Base-by-base conservation (phyloP, 2,113 vertebrate species). In the Vidua macroura region DNA sequence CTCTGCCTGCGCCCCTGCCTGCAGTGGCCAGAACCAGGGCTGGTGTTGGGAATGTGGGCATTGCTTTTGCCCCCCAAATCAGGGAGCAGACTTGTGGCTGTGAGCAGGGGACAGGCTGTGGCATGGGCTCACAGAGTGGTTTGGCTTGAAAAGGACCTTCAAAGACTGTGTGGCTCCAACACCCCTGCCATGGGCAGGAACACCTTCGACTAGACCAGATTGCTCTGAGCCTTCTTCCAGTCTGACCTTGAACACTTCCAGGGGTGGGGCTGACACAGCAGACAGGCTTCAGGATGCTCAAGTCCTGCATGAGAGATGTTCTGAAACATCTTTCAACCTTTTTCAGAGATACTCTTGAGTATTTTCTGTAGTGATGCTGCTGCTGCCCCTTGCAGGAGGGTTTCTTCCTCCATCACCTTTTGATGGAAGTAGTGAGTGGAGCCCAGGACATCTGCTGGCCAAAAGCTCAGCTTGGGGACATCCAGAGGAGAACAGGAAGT, bases 121-220 rank as follows among this genome's bases (percentile, higher is more conserved):
- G 27, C 15, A 9, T 31, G 77, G 49, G 9, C 43, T 85, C n/a
- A 3, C 10, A 16, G 28, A 6, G 2, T 11, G 23, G 23, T 56
- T 46, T 70, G 66, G 11, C 41, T 53, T 52, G 66, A 51, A 52
- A 35, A 62, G 37, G 22, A 53, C 39, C 16, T 68, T 58, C 62
- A 23, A 3, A n/a, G 53, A 6, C 3, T 10, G 13, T 30, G 7
- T 56, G 4, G 7, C 35, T 27, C 15, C 51, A 30, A 1, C 10
- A 30, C 10, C 30, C 33, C 25, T 27, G 23, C 70, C 24, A 1
- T 4, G 16, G 11, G 6, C 46, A 58, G 31, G 83, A 43, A 6
- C 48, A 22, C 2, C 30, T 72, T 22, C 4, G 11, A 10, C 25
- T 9, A 0, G 43, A 10, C 27, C 46, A 58, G 41, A 3, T 3